A percentile compares a stretch with the other conserved stretches of the same genome.
These are phyloP conservation scores for Andrena cerasifolii DNA, from an alignment of 1,140 invertebrate genomes.

Conservation along the genomic window DNA sequence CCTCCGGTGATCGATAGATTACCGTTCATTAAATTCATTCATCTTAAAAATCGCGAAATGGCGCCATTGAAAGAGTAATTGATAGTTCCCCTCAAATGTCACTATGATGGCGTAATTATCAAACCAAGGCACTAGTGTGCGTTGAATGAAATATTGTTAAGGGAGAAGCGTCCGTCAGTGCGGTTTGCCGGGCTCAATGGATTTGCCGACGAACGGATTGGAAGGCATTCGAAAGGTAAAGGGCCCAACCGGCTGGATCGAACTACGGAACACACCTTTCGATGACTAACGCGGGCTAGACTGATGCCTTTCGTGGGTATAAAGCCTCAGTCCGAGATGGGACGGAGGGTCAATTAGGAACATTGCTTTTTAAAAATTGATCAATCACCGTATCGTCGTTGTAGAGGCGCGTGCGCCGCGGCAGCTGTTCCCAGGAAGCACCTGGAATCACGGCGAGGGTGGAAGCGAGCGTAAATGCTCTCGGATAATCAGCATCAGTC, in stretches of 20 bases:
- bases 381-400: conserved; percentile 73
- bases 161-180: no score
- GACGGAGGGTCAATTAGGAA: conserved; percentile 76
- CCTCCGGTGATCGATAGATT: conserved; percentile 38
- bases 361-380: conserved; percentile 80
- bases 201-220: not conserved
- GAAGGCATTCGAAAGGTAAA: not conserved
- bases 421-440: conserved; percentile 71
- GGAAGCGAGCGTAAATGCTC: conserved; percentile 54
- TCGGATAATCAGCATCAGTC: conserved; percentile 58
- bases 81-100: not conserved
- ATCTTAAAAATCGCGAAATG: conserved; percentile 24
- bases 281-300: conserved; percentile 75
- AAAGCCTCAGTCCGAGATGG: conserved; percentile 62
- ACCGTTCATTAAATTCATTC: conserved; percentile 35
- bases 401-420: conserved; percentile 70
- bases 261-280: conserved; percentile 74
- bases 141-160: not conserved
- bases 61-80: not conserved
- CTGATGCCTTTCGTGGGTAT: conserved; percentile 55
- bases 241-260: conserved; percentile 56
- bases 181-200: no score
- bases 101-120: not conserved
- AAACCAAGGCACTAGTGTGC: not conserved
- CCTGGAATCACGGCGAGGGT: conserved; percentile 72